phyloP scores from a whole-genome alignment of 2,113 vertebrate genomes.

The Rutilus rutilus region DNA sequence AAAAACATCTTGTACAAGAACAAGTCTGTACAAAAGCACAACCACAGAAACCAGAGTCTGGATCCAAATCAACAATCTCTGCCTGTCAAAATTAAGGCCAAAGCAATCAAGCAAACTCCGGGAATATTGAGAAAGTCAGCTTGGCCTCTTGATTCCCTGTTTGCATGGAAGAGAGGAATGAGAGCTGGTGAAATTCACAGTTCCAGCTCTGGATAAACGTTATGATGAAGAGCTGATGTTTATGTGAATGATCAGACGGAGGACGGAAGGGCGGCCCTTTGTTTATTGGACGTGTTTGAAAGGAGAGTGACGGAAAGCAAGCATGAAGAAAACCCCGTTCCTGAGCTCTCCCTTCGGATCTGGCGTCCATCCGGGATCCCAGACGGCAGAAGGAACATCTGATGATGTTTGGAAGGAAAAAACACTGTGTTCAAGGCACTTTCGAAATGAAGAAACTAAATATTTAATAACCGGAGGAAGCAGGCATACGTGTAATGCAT shows the following conservation, averaged over 20 bases:
- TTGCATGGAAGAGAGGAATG: constrained; percentile 52
- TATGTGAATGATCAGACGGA: constrained; percentile 67
- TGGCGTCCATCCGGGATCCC: constrained; percentile 4
- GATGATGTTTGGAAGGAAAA: not conserved
- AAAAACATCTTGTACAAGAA: constrained; percentile 38
- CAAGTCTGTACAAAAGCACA: constrained; percentile 54
- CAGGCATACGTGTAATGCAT: not conserved
- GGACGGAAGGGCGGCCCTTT: constrained; percentile 54
- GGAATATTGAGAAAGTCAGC: constrained; percentile 11
- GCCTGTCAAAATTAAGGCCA: constrained; percentile 38
- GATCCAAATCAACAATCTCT: constrained; percentile 35
- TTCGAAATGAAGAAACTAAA: not conserved
- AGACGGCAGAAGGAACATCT: constrained; percentile 28
- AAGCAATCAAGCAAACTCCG: constrained; percentile 52
- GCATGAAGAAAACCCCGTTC: constrained; percentile 52
- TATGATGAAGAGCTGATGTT: constrained; percentile 62
- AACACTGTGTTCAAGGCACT: not conserved
- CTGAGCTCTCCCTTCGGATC: constrained; percentile 34
- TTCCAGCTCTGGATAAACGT: constrained; percentile 65
- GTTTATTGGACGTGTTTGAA: constrained; percentile 67
- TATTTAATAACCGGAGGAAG: not conserved
- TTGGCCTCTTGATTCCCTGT: constrained; percentile 48
- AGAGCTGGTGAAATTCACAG: constrained; percentile 48
- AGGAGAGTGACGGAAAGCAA: constrained; percentile 43
- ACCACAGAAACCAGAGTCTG: constrained; percentile 46